phyloP scores from a whole-genome alignment of 2,888 invertebrate species.

The Agelastica alni region DNA sequence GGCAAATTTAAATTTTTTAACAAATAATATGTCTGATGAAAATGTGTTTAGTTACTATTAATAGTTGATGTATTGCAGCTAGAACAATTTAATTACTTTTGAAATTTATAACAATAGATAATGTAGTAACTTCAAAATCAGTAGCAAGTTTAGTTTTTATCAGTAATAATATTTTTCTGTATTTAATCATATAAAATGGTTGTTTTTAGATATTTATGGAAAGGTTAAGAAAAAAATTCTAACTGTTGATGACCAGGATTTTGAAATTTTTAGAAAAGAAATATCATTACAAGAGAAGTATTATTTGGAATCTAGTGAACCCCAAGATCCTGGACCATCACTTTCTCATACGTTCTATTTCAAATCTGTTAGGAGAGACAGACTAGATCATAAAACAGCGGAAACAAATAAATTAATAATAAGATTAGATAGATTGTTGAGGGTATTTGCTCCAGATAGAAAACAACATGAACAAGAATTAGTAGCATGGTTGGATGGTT shows the following conservation, averaged over 20 bases:
- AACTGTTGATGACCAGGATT: slow-evolving; percentile 73
- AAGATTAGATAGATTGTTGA: slow-evolving; percentile 86
- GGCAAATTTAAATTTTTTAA: too few relatives aligned
- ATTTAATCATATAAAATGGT: too few relatives aligned
- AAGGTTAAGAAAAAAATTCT: slow-evolving; percentile 89
- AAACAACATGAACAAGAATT: slow-evolving; percentile 75
- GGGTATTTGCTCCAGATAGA: slow-evolving; percentile 71
- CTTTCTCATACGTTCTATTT: slow-evolving; percentile 76
- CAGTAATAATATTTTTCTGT: not conserved
- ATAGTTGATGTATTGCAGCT: too few relatives aligned
- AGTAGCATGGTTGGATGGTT: slow-evolving; percentile 94
- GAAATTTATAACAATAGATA: too few relatives aligned
- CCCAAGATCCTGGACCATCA: slow-evolving; percentile 68
- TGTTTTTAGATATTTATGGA: slow-evolving; percentile 67
- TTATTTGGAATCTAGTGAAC: slow-evolving; percentile 59
- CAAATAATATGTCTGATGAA: too few relatives aligned
- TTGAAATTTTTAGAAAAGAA: slow-evolving; percentile 64
- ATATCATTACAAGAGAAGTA: slow-evolving; percentile 47
- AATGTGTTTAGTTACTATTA: too few relatives aligned
- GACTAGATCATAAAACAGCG: slow-evolving; percentile 86
- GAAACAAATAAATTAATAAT: slow-evolving; percentile 96
- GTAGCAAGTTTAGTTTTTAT: not conserved
- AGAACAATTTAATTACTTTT: too few relatives aligned
- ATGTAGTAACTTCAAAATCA: not conserved
- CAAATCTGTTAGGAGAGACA: slow-evolving; percentile 66